Evolutionary conservation across 2,888 invertebrate species (phyloP).

Genomic region (Harmothoe impar): DNA sequence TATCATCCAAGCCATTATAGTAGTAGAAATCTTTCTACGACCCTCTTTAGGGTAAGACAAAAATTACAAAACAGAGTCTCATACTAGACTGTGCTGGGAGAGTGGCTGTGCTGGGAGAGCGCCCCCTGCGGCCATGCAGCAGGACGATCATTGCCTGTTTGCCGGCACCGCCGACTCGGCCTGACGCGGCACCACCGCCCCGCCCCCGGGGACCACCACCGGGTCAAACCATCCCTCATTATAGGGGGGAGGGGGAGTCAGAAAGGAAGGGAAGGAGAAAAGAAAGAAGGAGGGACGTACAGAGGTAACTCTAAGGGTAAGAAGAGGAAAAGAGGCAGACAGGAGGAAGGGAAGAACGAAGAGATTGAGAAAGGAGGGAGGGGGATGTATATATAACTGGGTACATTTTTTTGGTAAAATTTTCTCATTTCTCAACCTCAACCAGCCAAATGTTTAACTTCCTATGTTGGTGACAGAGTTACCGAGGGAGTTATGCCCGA

Average conservation of each 20-base stretch:
- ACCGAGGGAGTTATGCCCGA: too few species aligned
- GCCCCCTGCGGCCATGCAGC: background rate
- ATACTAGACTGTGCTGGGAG: too few species aligned
- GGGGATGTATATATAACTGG: too few species aligned
- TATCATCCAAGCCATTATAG: too few species aligned
- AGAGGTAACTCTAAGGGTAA: background rate
- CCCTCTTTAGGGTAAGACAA: too few species aligned
- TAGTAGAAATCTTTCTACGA: too few species aligned
- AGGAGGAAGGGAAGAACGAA: background rate
- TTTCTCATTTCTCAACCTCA: too few species aligned
- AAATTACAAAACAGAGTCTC: too few species aligned
- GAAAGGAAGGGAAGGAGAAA: background rate
- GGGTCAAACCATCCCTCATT: slow-evolving; percentile 17
- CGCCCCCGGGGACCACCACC: background rate
- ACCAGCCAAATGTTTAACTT: too few species aligned
- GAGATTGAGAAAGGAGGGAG: background rate
- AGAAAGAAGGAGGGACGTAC: background rate
- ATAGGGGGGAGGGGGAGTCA: background rate
- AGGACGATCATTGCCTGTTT: slow-evolving; percentile 31
- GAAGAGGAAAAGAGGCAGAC: background rate
- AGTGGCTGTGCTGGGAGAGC: too few species aligned
- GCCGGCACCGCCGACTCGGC: background rate
- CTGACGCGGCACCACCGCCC: background rate
- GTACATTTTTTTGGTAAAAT: too few species aligned
- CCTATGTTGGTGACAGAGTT: too few species aligned